Evolutionary conservation across 2,797 vertebrate species (phyloP), one percentile per base, ranked within the genome.

Genomic region (Dromococcyx pavoninus): DNA sequence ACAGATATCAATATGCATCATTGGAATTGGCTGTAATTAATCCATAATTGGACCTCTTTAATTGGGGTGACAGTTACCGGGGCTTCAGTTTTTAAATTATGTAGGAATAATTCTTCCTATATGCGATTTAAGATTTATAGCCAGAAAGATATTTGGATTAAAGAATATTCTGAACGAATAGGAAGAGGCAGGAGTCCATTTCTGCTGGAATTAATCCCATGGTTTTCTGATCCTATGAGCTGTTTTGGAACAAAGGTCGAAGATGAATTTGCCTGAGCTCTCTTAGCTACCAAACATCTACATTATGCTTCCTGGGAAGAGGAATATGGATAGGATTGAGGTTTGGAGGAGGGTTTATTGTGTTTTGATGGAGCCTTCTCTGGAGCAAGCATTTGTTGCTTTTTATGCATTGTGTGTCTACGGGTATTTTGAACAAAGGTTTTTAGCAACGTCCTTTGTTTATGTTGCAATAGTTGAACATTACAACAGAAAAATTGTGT

Each of bases 1-100:
- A 91, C 22, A 85, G 87, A 43, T 76, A 94, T 21, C 79, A 81
- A 81, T 75, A 67, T 58, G 57, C 54, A 25, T 81, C 84, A 35
- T 64, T 88, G 61, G 79, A 91, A 75, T 89, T 86, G 64, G 28
- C 86, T 91, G 44, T 90, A 91, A 93, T 82, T 91, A 76, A 85
- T 87, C 57, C 25, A 33, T 92, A 89, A 71, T 86, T 83, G 71
- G 41, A 70, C 44, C 35, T 86, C 94, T 95, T 91, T 35, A 93
- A 86, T 58, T 61, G 78, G 35, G 35, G 88, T 91, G 60, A 53
- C 43, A 93, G 66, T 6, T 51, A 39, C 53, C 62, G 33, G 24
- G 24, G 15, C 50, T 88, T 89, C 17, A 15, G n/a, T 41, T 93
- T 88, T 89, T 73, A 70, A 84, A 44, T 86, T 58, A 64, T 19